Evolutionary conservation across 2,888 invertebrate genomes (phyloP).

Genomic region (Cryptus viduatorius): DNA sequence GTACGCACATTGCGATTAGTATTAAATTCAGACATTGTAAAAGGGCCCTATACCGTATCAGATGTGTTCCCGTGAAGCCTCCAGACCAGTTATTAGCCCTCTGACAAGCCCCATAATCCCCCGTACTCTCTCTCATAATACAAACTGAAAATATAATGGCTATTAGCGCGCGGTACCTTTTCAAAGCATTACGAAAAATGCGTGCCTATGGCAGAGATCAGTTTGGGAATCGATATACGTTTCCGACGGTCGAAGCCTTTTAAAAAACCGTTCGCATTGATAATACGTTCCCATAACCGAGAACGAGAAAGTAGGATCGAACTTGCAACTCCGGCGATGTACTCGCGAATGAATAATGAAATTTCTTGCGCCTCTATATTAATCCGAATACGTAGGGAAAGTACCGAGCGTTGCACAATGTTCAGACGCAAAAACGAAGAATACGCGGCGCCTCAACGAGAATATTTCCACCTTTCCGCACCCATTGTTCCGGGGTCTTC

Average conservation of each 20-base stretch:
- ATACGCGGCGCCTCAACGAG: conserved; percentile 28
- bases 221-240: conserved; percentile 49
- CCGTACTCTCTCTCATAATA: conserved; percentile 72
- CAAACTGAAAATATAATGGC: conserved; percentile 79
- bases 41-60: conserved; percentile 82
- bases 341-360: not conserved
- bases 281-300: not conserved
- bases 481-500: conserved; percentile 76
- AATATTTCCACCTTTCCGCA: conserved; percentile 78
- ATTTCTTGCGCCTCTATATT: conserved; percentile 15
- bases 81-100: conserved; percentile 83
- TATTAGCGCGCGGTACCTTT: conserved; percentile 79
- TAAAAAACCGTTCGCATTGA: conserved; percentile 9
- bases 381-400: not conserved
- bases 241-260: conserved; percentile 1
- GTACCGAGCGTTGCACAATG: too few species aligned
- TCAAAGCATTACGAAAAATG: conserved; percentile 68
- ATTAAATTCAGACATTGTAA: conserved; percentile 83
- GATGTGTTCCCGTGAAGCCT: conserved; percentile 77
- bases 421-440: not conserved
- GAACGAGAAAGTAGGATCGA: too few species aligned
- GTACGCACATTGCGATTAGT: conserved; percentile 81
- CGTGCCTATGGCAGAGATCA: not conserved
- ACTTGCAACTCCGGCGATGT: not conserved
- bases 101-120: conserved; percentile 84